These are phyloP conservation scores for Lithosia quadra DNA, from an alignment of 2,888 invertebrate species.

Conservation along the genomic window DNA sequence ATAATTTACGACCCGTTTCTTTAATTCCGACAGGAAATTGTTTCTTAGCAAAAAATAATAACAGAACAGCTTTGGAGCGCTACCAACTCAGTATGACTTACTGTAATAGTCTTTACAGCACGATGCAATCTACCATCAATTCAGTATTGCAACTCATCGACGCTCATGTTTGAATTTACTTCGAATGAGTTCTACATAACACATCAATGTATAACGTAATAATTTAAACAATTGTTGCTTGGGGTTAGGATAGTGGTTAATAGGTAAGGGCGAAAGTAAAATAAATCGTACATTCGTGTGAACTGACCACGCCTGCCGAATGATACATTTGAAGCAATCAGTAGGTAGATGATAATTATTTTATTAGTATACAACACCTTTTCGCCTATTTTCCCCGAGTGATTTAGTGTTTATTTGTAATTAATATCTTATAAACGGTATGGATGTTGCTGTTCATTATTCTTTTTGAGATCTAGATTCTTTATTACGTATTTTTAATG, in stretches of 20 bases:
- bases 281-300: constrained; percentile 78
- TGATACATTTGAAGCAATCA: constrained; percentile 72
- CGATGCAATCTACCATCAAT: not conserved
- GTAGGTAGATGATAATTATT: constrained; percentile 75
- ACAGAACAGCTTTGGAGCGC: constrained; percentile 62
- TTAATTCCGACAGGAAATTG: constrained; percentile 71
- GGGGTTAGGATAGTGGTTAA: not conserved
- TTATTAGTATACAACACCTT: constrained; percentile 80
- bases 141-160: constrained; percentile 9
- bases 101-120: constrained; percentile 18
- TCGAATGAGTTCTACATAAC: constrained; percentile 5
- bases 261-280: constrained; percentile 29
- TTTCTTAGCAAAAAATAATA: constrained; percentile 68
- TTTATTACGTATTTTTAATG: constrained; percentile 32
- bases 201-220: constrained; percentile 17
- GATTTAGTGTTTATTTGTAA: constrained; percentile 74
- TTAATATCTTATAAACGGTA: constrained; percentile 65
- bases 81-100: constrained; percentile 57
- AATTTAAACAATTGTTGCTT: not conserved
- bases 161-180: constrained; percentile 11
- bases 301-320: constrained; percentile 74
- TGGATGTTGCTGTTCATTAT: constrained; percentile 37
- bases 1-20: constrained; percentile 52
- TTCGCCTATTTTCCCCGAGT: constrained; percentile 68
- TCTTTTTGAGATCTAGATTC: constrained; percentile 35